Base-by-base conservation (phyloP, 2,888 invertebrate genomes). In the Pristionchus maxplancki region DNA sequence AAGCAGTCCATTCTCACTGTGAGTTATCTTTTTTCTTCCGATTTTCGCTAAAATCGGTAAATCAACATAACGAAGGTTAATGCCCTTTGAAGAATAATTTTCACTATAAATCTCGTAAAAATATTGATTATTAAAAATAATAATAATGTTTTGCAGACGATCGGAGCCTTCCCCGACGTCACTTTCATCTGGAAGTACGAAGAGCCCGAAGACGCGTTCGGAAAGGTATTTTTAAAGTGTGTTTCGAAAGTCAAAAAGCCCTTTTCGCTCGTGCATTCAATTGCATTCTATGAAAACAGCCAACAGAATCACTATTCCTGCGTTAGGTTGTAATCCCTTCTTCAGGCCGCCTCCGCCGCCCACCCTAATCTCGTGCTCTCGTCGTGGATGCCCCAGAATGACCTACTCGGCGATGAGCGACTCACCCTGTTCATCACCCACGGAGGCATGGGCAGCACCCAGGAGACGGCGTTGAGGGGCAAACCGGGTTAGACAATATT, bases 141-240 rank as follows among this genome's bases (percentile, higher is more conserved):
- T 31, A 40, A n/a, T 17, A 74, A 11, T 9, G 40, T 31, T 28
- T 8, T 58, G 20, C 58, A 83, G 83, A n/a, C 58, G 0, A 58
- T 83, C 37, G 17, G 34, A 20, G 3, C 9, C n/a, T 83, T 83
- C 37, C 83, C 83, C 28, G 53, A 83, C 37, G 24, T 83, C 24
- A 83, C 83, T 4, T 83, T 83, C 58, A 83, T 83, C 34, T 83
- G 83, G 83, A 83, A 83, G 83, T 83, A 83, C 24, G 83, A 83
- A 34, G 58, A 58, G 15, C 83, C 58, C 15, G 83, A 83, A 8
- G 37, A 37, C 28, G 34, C 1, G 4, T 83, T 83, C n/a, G 58
- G 31, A 83, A 28, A 28, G 28, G 81, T 31, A 8, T 0, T 28
- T 15, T 3, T 28, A 24, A 64, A 28, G 5, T 11, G 17, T 64